These are phyloP conservation scores for Trissoscelio sp. DNA, from an alignment of 2,888 invertebrate genomes.

Conservation along the genomic window DNA sequence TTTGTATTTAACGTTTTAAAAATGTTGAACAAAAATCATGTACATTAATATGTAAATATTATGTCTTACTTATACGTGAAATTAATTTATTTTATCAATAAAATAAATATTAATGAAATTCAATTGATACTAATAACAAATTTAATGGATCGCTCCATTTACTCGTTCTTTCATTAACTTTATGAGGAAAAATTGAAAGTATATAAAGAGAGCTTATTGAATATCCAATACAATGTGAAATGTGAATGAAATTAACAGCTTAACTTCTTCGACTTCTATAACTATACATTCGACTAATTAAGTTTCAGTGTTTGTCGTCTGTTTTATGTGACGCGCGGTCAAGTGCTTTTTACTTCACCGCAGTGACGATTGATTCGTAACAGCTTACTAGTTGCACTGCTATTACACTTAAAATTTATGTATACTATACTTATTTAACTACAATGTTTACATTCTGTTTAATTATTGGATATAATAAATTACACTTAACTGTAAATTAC, in stretches of 20 bases:
- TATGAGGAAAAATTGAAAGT: conserved; percentile 7
- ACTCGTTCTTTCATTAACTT: not conserved
- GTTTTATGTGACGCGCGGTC: conserved; percentile 37
- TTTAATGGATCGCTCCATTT: not conserved
- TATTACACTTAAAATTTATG: conserved; percentile 17
- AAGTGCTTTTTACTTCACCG: conserved; percentile 45
- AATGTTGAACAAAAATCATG: too few species aligned
- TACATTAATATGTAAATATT: too few species aligned
- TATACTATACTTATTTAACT: not conserved
- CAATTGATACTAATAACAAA: too few species aligned
- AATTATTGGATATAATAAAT: not conserved
- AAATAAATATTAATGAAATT: too few species aligned
- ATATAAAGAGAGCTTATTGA: conserved; percentile 4
- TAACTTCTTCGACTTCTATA: conserved; percentile 16
- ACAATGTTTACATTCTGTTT: not conserved
- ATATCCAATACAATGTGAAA: conserved; percentile 33
- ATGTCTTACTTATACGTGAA: too few species aligned
- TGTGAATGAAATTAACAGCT: conserved; percentile 45
- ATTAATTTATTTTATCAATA: too few species aligned
- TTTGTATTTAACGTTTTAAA: too few species aligned
- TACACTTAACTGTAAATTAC: too few species aligned
- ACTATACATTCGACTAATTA: conserved; percentile 51
- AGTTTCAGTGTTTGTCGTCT: conserved; percentile 44
- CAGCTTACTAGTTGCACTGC: conserved; percentile 33
- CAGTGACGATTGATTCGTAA: conserved; percentile 35